Conservation (phyloP, 2,113 vertebrate genomes). For the Xiphorhynchus elegans region DNA sequence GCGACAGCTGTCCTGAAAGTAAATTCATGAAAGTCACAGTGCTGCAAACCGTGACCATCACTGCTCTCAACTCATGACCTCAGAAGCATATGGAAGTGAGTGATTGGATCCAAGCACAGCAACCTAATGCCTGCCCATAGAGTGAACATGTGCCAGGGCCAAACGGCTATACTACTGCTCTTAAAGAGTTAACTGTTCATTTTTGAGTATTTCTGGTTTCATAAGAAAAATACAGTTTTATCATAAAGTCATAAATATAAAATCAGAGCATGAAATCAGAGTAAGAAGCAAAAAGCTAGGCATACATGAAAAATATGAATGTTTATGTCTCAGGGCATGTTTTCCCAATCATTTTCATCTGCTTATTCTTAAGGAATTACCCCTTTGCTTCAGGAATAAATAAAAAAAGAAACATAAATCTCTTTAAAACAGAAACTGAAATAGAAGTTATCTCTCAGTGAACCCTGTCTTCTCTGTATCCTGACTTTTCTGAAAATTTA, state of each 20-base stretch:
- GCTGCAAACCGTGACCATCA: not conserved
- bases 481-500: not conserved
- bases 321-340: not conserved
- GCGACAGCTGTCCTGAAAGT: not conserved
- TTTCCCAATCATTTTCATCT: not conserved
- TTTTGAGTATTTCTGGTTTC: not conserved
- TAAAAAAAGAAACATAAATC: not conserved
- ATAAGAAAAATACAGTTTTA: not conserved
- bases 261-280: not conserved
- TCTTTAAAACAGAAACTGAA: not conserved
- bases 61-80: not conserved
- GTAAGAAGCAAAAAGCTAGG: not conserved
- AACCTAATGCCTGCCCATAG: not conserved
- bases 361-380: not conserved
- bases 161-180: not conserved
- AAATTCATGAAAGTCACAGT: not conserved
- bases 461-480: not conserved
- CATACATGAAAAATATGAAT: not conserved
- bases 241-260: not conserved
- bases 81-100: not conserved
- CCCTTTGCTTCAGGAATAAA: not conserved
- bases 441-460: not conserved
- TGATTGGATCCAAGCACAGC: not conserved
- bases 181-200: not conserved
- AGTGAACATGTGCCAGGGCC: fast-evolving